Percentiles rank a stretch among this genome's conserved stretches.
Evolutionary conservation across 92 coral and sea anemone genomes (phyloP).

Genomic region (Muricea muricata): DNA sequence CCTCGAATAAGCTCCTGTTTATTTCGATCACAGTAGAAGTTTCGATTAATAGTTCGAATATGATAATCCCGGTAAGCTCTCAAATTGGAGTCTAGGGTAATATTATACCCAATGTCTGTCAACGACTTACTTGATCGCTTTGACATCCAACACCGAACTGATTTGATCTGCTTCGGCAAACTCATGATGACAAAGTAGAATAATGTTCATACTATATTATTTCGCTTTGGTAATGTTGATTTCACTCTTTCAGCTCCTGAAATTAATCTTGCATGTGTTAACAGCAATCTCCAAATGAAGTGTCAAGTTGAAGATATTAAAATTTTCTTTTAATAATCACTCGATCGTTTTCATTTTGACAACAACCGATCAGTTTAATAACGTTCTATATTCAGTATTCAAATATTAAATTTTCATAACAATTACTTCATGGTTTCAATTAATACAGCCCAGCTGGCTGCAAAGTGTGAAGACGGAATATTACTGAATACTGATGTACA

Average conservation of each 20-base stretch:
- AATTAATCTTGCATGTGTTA: background rate
- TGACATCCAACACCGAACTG: conserved; percentile 38
- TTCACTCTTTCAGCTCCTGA: background rate
- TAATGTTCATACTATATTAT: background rate
- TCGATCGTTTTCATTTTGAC: background rate
- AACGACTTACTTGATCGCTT: conserved; percentile 34
- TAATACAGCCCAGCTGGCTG: conserved; percentile 36
- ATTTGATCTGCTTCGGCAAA: conserved; percentile 23
- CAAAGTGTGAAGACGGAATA: background rate
- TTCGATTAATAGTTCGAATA: conserved; percentile 1
- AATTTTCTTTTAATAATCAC: background rate
- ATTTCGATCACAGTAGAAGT: too few species aligned
- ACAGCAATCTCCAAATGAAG: background rate
- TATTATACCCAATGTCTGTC: conserved; percentile 41
- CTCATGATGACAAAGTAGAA: conserved; percentile 20
- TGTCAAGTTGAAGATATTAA: background rate
- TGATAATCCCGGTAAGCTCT: conserved; percentile 20
- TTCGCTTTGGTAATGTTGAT: background rate
- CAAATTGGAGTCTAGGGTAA: conserved; percentile 40
- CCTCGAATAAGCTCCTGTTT: background rate
- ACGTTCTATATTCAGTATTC: conserved; percentile 7
- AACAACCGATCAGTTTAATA: conserved; percentile 31
- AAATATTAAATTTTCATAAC: conserved; percentile 37
- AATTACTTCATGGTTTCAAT: conserved; percentile 29
- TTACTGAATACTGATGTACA: background rate